Conservation (phyloP, 2,888 invertebrate species). For the Cybosia mesomella region DNA sequence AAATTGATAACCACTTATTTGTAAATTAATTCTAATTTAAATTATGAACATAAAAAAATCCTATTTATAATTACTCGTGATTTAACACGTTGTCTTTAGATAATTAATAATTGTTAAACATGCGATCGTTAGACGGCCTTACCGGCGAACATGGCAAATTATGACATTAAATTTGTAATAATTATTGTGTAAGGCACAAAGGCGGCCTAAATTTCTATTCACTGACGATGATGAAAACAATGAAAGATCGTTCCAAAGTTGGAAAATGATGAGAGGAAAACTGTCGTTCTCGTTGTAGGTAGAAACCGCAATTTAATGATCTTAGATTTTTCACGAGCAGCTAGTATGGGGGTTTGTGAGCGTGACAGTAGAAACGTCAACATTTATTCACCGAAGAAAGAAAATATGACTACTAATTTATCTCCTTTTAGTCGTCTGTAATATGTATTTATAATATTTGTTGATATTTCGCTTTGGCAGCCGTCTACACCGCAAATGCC, state of each 20-base stretch:
- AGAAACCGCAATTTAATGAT: constrained; percentile 12
- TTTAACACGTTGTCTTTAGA: constrained; percentile 65
- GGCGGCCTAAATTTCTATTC: constrained; percentile 62
- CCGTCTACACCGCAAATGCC: no score
- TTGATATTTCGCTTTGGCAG: no score
- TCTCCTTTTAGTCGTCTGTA: no score
- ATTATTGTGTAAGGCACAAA: constrained; percentile 73
- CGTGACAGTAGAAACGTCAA: no score
- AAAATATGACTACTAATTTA: no score
- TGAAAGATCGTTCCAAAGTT: constrained; percentile 66
- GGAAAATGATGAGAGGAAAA: constrained; percentile 64
- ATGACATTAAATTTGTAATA: constrained; percentile 81
- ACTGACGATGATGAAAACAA: constrained; percentile 71
- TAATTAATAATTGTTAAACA: constrained; percentile 79
- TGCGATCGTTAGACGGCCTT: constrained; percentile 66
- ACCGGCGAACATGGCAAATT: constrained; percentile 70
- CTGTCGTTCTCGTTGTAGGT: constrained; percentile 41
- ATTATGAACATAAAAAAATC: not conserved
- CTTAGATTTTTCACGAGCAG: no score
- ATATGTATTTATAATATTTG: no score
- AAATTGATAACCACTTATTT: not conserved
- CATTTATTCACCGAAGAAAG: no score
- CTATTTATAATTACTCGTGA: constrained; percentile 55
- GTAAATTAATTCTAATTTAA: not conserved
- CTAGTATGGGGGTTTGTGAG: no score